A percentile compares a stretch with the other conserved stretches of the same genome.
Evolutionary conservation across 2,113 vertebrate species (phyloP).

Genomic region (Ochotona curzoniae): DNA sequence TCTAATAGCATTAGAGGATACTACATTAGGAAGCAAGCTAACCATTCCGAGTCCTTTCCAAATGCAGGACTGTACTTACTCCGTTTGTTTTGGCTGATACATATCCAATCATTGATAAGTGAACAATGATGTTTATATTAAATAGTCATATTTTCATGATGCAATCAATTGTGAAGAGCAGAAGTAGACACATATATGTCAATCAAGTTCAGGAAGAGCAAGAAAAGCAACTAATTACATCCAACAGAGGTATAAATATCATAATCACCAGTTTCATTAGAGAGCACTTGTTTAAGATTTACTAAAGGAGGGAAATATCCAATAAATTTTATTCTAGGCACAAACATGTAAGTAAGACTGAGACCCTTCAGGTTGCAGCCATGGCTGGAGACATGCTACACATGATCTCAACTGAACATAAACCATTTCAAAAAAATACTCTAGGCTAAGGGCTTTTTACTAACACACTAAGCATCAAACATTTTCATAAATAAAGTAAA

Average conservation of each 20-base stretch:
- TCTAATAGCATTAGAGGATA: neutral
- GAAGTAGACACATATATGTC: neutral
- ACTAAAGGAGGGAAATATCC: neutral
- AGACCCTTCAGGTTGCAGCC: neutral
- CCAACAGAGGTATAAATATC: neutral
- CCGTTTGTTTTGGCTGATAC: neutral
- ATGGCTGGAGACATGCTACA: neutral
- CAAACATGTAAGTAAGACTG: neutral
- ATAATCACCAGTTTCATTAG: accelerated
- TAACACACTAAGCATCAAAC: neutral
- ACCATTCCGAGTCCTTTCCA: neutral
- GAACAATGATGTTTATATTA: neutral
- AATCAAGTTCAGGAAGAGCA: neutral
- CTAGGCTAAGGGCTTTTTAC: neutral
- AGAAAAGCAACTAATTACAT: neutral
- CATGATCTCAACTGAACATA: neutral
- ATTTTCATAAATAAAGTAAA: neutral
- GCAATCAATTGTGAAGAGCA: neutral
- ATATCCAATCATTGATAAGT: neutral
- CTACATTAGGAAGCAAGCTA: neutral
- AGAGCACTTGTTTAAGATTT: neutral
- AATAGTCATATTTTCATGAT: neutral
- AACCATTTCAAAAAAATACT: neutral
- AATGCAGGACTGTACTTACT: neutral
- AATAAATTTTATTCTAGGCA: neutral